phyloP scores from a whole-genome alignment of 2,888 invertebrate genomes.

The Cistogaster globosa region DNA sequence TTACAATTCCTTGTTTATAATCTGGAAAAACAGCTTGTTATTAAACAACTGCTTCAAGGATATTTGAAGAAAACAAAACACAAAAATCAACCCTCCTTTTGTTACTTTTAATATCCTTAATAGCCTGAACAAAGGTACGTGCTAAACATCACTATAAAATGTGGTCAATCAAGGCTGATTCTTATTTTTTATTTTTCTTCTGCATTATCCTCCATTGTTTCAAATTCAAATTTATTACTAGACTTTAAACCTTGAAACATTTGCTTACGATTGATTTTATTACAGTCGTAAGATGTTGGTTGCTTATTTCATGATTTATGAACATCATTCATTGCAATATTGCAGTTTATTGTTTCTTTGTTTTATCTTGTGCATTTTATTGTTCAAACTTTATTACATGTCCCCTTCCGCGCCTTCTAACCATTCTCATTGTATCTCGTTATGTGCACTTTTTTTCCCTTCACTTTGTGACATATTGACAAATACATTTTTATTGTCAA shows the following conservation, averaged over 20 bases:
- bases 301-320: conserved; percentile 77
- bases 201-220: conserved; percentile 32
- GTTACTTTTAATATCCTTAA: conserved; percentile 27
- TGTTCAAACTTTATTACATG: conserved; percentile 51
- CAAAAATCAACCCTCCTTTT: conserved; percentile 46
- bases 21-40: conserved; percentile 63
- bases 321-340: conserved; percentile 75
- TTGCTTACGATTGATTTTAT: conserved; percentile 45
- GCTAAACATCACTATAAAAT: conserved; percentile 70
- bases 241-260: conserved; percentile 61
- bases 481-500: conserved; percentile 79
- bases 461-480: conserved; percentile 77
- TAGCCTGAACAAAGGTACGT: conserved; percentile 47
- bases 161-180: conserved; percentile 79
- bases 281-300: conserved; percentile 36
- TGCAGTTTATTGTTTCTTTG: conserved; percentile 52
- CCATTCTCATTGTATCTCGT: neutral
- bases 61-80: conserved; percentile 14
- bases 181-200: neutral
- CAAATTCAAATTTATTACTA: conserved; percentile 31
- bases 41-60: conserved; percentile 66
- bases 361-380: conserved; percentile 55
- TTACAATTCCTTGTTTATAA: conserved; percentile 51
- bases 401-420: conserved; percentile 52
- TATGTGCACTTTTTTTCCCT: conserved; percentile 21